Evolutionary conservation across 30 jellyfish, hydroid and myxozoan genomes (phyloP), one percentile per base, ranked within the genome.

Genomic region (Aurelia aurita): DNA sequence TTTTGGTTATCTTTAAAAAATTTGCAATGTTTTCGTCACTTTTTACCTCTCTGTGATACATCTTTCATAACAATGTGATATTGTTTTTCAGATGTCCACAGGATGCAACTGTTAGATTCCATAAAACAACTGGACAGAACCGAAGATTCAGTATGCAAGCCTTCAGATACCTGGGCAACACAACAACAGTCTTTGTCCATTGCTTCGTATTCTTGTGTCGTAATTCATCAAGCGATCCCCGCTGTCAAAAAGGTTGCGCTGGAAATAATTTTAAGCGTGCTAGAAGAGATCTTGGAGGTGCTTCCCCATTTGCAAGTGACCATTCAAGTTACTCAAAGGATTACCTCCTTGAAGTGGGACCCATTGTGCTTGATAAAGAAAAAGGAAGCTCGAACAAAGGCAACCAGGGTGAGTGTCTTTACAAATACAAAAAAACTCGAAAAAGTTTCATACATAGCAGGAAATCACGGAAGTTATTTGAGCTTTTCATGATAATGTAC

Each of bases 171-270:
- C 23, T 84, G 6, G 58, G 44, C 67, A 64, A 51, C 45, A 12
- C 26, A 15, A 47, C 68, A 25, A 27, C 94, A 1, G 69, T 84
- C 51, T 70, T 47, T 74, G 51, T 84, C 25, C 94, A 84, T 73
- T 84, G 94, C 60, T 58, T 39, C 46, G 68, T 77, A 13, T 62
- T 84, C 15, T 73, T 84, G 31, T 84, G 94, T 57, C 94, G 60
- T 13, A 58, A 43, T 3, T 18, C 85, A 35, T 84, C 94, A 72
- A 16, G 70, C 25, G 88, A 84, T 60, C 66, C 0, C 12, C 31
- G 88, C 3, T 84, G 94, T 44, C 29, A 28, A 6, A 5, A 62
- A 19, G 94, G 94, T 28, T 84, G 94, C 72, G 25, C 87, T 29
- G 94, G 94, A n/a, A 84, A 84, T 76, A 84, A 72, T 26, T 76